phyloP scores from a whole-genome alignment of 64 coral and sea anemone species.

The Montipora capricornis region DNA sequence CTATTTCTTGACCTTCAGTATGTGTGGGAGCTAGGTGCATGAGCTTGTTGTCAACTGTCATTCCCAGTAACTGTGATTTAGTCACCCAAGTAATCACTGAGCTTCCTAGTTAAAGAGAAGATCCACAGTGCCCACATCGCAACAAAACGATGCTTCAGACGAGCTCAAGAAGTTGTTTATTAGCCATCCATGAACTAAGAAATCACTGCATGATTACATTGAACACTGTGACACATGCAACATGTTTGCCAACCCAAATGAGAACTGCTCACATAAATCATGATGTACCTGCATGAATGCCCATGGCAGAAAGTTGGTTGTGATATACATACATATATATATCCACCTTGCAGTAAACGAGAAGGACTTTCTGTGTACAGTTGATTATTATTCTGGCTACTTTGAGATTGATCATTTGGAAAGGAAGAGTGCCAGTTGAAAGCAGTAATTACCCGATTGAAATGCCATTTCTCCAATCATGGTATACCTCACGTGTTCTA shows the following conservation, averaged over 20 bases:
- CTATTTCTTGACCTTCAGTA: too few species aligned
- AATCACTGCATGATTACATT: too few species aligned
- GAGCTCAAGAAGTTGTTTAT: conserved; percentile 11
- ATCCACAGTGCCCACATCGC: too few species aligned
- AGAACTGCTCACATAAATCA: conserved; percentile 17
- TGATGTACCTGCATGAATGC: background rate
- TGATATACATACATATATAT: background rate
- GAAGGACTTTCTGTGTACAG: conserved; percentile 41
- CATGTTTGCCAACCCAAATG: background rate
- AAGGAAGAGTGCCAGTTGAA: background rate
- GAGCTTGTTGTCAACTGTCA: too few species aligned
- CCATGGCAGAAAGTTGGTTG: conserved; percentile 47
- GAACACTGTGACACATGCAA: conserved; percentile 17
- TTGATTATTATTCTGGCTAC: background rate
- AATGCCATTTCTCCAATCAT: conserved; percentile 43
- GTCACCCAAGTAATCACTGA: too few species aligned
- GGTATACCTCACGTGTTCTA: background rate
- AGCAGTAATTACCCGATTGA: conserved; percentile 24
- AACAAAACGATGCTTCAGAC: too few species aligned
- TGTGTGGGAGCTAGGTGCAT: too few species aligned
- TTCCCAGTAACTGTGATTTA: too few species aligned
- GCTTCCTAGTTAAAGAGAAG: too few species aligned
- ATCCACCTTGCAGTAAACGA: conserved; percentile 19
- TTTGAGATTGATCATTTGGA: background rate
- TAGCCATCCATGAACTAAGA: background rate